Conservation (phyloP, 2,888 invertebrate species). For the Mycalesis mineus region DNA sequence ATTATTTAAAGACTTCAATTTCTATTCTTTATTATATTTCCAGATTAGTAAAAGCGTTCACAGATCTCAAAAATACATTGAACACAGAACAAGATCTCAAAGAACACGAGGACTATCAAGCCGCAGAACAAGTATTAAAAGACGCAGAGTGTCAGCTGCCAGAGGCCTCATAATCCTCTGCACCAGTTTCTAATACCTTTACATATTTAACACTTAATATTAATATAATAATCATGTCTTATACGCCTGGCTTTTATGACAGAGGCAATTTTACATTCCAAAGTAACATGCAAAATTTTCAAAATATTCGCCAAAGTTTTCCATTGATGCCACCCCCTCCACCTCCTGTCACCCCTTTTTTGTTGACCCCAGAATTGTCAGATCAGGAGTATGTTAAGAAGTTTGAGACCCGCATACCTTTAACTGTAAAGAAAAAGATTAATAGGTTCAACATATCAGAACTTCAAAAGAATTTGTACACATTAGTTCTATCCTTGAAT, state of each 20-base stretch:
- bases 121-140: conserved; percentile 82
- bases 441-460: conserved; percentile 40
- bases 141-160: conserved; percentile 81
- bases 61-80: conserved; percentile 85
- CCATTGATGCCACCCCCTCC: conserved; percentile 45
- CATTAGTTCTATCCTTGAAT: conserved; percentile 39
- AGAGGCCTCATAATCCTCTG: conserved; percentile 41
- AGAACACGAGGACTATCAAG: conserved; percentile 82
- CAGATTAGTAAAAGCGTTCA: conserved; percentile 84
- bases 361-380: conserved; percentile 27
- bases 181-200: conserved; percentile 37
- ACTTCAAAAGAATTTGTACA: conserved; percentile 40
- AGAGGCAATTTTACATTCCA: conserved; percentile 65
- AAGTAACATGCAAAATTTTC: conserved; percentile 30
- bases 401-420: conserved; percentile 38
- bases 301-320: conserved; percentile 36
- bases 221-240: conserved; percentile 60
- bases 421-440: conserved; percentile 19
- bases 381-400: conserved; percentile 52
- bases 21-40: no score
- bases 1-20: no score
- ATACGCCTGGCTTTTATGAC: conserved; percentile 55
- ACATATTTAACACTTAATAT: conserved; percentile 52
- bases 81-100: conserved; percentile 87
- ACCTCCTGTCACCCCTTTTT: conserved; percentile 27